Evolutionary conservation across 2,888 invertebrate species (phyloP), one percentile per base, ranked within the genome.

Genomic region (Sialis fuliginosa): DNA sequence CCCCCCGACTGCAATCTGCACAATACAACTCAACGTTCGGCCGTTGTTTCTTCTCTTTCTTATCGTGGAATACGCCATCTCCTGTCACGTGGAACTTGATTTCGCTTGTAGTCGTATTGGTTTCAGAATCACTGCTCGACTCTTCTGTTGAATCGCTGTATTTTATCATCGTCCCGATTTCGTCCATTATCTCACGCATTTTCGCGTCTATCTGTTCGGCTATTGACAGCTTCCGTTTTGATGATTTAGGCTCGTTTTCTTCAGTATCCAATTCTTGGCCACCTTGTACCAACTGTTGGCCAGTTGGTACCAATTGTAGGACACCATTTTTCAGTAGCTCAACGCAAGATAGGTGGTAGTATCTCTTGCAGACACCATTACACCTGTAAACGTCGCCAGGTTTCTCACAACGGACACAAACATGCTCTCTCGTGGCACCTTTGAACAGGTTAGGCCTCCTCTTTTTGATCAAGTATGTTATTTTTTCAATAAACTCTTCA

Each of bases 321-420:
- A 43, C 13, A 12, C 44, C 33, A 31, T 46, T 43, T 42, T 47
- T 47, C 10, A 48, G 44, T 44, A 45, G 63, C 66, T 40, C 60
- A 1, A 77, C 71, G 58, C 91, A 91, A 10, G 72, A 63, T 0
- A 69, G 55, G 59, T 92, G 92, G 56, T 80, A 82, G 62, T 75
- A 76, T 1, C 75, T 75, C 54, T 71, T 72, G 60, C 92, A 93
- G 1, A 70, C 70, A 1, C 83, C 83, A 54, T 77, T 76, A 59
- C 92, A 92, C 57, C 81, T 80, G 1, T 80, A 67, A 9, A 89
- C 64, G 48, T 78, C 74, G 0, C 71, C 74, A 1, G 74, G 66
- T 55, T 74, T 72, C 48, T 79, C 77, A 59, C 91, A 92, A 47
- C 85, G 74, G 53, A 82, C 80, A 59, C 91, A 92, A 4, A 89